Conservation (phyloP, 1,140 invertebrate genomes). For the Cataglyphis hispanica region DNA sequence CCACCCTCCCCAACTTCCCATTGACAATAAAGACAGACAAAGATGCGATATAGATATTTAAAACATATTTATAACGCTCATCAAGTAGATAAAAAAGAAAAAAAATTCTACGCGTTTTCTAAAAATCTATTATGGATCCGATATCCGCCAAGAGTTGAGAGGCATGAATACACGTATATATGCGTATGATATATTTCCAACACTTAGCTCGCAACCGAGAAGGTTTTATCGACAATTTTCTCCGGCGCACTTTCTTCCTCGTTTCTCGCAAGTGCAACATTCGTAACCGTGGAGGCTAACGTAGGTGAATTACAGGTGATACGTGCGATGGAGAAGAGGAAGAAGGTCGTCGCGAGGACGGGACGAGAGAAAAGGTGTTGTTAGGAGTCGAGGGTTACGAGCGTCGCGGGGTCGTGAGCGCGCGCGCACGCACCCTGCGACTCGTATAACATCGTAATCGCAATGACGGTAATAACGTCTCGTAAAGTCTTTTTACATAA, state of each 20-base stretch:
- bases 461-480: slow-evolving; percentile 79
- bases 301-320: slow-evolving; percentile 47
- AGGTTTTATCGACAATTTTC: slow-evolving; percentile 43
- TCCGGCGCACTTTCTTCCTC: neutral
- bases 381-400: slow-evolving; percentile 69
- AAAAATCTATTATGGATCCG: no score
- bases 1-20: no score
- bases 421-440: slow-evolving; percentile 63
- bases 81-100: no score
- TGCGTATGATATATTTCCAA: neutral
- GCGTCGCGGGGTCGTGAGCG: slow-evolving; percentile 70
- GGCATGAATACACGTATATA: neutral
- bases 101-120: no score
- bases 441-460: slow-evolving; percentile 79
- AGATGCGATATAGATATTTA: no score
- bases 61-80: no score
- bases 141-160: no score
- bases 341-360: neutral
- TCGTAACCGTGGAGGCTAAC: slow-evolving; percentile 37
- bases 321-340: slow-evolving; percentile 21
- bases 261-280: slow-evolving; percentile 31
- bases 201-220: neutral
- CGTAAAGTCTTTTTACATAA: slow-evolving; percentile 81
- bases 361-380: slow-evolving; percentile 41
- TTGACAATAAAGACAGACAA: no score